These are phyloP conservation scores for Ganaspis sp. DNA, from an alignment of 1,140 invertebrate species.

Conservation along the genomic window DNA sequence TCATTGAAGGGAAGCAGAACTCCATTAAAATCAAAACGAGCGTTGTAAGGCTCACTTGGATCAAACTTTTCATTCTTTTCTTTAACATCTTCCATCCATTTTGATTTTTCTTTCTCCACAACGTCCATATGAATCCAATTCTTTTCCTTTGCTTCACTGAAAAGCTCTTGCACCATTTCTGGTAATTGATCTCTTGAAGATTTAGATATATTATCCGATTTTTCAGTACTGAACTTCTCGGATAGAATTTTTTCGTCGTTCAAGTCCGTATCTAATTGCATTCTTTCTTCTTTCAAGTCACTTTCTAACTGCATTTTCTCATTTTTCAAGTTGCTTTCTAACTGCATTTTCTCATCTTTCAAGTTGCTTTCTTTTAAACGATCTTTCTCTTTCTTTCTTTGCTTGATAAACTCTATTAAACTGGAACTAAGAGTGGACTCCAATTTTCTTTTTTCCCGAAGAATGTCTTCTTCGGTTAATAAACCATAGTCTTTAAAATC, in stretches of 20 bases:
- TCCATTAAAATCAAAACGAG: slow-evolving; percentile 81
- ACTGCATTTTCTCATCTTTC: slow-evolving; percentile 39
- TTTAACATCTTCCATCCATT: slow-evolving; percentile 87
- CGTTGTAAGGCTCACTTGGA: slow-evolving; percentile 81
- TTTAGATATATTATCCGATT: no score
- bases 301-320: slow-evolving; percentile 46
- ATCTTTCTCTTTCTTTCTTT: slow-evolving; percentile 71
- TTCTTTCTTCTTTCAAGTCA: no score
- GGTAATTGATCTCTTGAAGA: slow-evolving; percentile 58
- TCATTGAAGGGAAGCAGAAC: slow-evolving; percentile 83
- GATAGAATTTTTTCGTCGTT: no score
- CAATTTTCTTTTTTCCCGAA: slow-evolving; percentile 83
- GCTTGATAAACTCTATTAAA: slow-evolving; percentile 81
- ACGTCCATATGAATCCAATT: slow-evolving; percentile 90
- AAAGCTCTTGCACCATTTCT: slow-evolving; percentile 78
- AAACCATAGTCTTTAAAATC: slow-evolving; percentile 82
- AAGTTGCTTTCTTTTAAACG: slow-evolving; percentile 24
- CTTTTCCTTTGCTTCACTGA: slow-evolving; percentile 79
- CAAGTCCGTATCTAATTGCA: no score
- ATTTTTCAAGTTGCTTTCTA: slow-evolving; percentile 40
- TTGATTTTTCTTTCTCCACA: slow-evolving; percentile 88
- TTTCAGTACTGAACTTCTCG: no score
- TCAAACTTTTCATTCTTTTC: slow-evolving; percentile 66
- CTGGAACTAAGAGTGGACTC: slow-evolving; percentile 81
- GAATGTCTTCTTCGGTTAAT: slow-evolving; percentile 87